Conservation (phyloP, 2,797 vertebrate genomes). For the Silurus lanzhouensis region DNA sequence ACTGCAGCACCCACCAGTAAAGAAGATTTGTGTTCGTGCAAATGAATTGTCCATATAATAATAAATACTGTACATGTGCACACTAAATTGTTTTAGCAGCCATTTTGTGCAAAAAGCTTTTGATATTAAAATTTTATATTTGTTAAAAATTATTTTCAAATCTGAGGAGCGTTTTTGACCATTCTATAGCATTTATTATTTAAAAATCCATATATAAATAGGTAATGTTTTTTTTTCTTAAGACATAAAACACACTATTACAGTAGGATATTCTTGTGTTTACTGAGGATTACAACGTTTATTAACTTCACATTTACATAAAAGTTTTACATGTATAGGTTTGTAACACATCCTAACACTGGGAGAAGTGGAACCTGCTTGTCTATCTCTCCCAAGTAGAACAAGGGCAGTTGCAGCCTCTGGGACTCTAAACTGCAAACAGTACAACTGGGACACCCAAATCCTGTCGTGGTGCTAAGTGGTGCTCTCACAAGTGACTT, state of each 20-base stretch:
- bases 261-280: neutral
- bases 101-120: too few species aligned
- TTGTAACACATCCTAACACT: neutral
- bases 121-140: neutral
- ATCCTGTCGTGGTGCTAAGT: constrained; percentile 13
- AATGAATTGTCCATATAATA: too few species aligned
- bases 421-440: constrained; percentile 5
- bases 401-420: constrained; percentile 17
- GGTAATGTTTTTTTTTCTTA: neutral
- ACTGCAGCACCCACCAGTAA: too few species aligned
- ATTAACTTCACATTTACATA: neutral
- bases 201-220: neutral
- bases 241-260: neutral
- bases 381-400: constrained; percentile 8
- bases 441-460: constrained; percentile 24
- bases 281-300: neutral
- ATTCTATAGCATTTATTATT: neutral
- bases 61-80: too few species aligned
- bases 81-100: too few species aligned
- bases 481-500: neutral
- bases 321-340: neutral
- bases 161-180: neutral
- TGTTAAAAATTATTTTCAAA: neutral
- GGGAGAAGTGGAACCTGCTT: neutral
- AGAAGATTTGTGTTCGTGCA: too few species aligned